Evolutionary conservation across 2,797 vertebrate genomes (phyloP).

Genomic region (Distichodus sexfasciatus): DNA sequence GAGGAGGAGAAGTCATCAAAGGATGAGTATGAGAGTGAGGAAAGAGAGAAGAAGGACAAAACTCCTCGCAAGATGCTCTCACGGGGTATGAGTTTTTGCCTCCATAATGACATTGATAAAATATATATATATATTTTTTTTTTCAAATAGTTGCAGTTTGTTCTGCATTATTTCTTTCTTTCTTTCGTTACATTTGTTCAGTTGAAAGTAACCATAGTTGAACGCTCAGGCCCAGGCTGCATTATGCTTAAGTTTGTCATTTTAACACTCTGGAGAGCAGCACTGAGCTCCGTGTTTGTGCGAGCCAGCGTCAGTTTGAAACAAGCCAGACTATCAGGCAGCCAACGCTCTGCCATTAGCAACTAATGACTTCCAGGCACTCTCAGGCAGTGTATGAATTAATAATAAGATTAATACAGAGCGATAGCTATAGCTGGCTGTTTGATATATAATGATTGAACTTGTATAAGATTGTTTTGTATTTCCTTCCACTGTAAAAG

Average conservation of each 20-base stretch:
- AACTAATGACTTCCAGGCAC: neutral
- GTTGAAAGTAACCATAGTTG: too few species aligned
- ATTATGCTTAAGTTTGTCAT: neutral
- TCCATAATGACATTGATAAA: too few species aligned
- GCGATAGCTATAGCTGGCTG: neutral
- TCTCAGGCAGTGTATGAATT: conserved; percentile 2
- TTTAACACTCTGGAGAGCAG: neutral
- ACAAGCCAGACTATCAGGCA: neutral
- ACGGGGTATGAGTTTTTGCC: conserved; percentile 76
- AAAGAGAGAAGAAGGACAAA: conserved; percentile 95
- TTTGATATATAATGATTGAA: neutral
- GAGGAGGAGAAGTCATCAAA: conserved; percentile 94
- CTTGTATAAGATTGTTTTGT: neutral
- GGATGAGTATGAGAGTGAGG: conserved; percentile 94
- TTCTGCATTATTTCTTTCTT: too few species aligned
- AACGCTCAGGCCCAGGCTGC: too few species aligned
- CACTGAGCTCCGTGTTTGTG: neutral
- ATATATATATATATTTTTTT: too few species aligned
- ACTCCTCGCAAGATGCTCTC: conserved; percentile 92
- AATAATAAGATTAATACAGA: conserved; percentile 11
- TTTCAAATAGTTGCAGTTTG: too few species aligned
- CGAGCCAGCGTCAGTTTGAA: neutral
- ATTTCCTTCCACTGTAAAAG: neutral
- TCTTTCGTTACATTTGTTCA: too few species aligned
- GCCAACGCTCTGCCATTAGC: conserved; percentile 6